Evolutionary conservation across 2,113 vertebrate species (phyloP).

Genomic region (Corythaixoides concolor): DNA sequence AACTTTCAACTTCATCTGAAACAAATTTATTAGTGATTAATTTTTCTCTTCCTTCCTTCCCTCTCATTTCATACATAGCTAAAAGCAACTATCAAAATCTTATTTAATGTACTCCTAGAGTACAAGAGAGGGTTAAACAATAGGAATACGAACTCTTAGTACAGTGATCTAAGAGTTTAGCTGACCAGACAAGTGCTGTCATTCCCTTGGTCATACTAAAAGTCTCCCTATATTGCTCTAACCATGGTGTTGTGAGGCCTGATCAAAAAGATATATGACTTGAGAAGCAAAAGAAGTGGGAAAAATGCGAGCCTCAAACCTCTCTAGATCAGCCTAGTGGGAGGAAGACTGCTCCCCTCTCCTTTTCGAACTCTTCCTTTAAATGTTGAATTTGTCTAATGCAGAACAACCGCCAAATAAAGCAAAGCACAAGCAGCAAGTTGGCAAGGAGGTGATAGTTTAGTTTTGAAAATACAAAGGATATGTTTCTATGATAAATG

Average conservation of each 20-base stretch:
- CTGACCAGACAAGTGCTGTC: neutral
- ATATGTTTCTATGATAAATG: neutral
- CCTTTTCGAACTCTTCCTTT: neutral
- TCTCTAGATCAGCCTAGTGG: neutral
- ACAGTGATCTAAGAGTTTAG: neutral
- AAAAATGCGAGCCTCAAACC: neutral
- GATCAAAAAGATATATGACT: neutral
- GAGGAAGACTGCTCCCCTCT: neutral
- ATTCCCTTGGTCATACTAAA: neutral
- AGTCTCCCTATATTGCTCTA: neutral
- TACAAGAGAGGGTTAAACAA: neutral
- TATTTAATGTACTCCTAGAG: neutral
- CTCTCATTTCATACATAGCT: neutral
- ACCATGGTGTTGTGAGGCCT: neutral
- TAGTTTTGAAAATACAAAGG: slow-evolving; percentile 2
- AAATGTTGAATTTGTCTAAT: neutral
- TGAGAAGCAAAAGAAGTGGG: neutral
- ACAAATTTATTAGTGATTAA: neutral
- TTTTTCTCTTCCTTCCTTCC: neutral
- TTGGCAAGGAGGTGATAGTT: neutral
- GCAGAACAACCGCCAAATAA: neutral
- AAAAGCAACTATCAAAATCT: neutral
- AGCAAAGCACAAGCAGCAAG: neutral
- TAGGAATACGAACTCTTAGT: neutral
- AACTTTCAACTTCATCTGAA: neutral